These are phyloP conservation scores for Drosophila anomelani DNA, from an alignment of 2,888 invertebrate genomes.

Conservation along the genomic window DNA sequence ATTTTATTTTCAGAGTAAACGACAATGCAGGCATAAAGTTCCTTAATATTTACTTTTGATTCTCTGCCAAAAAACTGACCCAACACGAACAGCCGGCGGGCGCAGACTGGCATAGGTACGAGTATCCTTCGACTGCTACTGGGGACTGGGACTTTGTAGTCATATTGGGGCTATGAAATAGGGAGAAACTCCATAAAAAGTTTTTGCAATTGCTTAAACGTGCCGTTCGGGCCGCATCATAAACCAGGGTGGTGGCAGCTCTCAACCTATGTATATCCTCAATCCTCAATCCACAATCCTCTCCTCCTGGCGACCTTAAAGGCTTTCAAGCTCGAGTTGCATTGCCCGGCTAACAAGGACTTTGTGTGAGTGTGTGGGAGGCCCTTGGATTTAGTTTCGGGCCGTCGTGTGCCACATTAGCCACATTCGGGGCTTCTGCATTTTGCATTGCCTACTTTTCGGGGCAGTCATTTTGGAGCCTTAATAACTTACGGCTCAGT, in stretches of 20 bases:
- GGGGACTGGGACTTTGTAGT: slow-evolving; percentile 9
- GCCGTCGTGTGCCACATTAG: slow-evolving; percentile 34
- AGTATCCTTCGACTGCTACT: not conserved
- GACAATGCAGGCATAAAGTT: not conserved
- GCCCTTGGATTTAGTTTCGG: slow-evolving; percentile 15
- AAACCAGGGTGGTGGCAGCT: slow-evolving; percentile 16
- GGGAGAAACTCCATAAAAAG: slow-evolving; percentile 43
- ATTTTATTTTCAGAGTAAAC: not conserved
- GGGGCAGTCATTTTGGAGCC: slow-evolving; percentile 47
- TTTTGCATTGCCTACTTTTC: slow-evolving; percentile 48
- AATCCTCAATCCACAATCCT: not conserved
- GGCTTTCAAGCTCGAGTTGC: slow-evolving; percentile 38
- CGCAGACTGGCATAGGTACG: slow-evolving; percentile 1
- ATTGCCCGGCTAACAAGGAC: slow-evolving; percentile 1
- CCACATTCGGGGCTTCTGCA: slow-evolving; percentile 34
- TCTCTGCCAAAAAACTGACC: slow-evolving; percentile 22
- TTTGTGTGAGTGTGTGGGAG: not conserved
- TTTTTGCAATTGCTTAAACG: slow-evolving; percentile 76
- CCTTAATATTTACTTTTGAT: slow-evolving; percentile 7
- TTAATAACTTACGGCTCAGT: slow-evolving; percentile 61
- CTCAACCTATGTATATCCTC: not conserved
- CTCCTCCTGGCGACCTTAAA: slow-evolving; percentile 19
- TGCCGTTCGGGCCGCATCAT: slow-evolving; percentile 58
- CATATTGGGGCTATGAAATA: slow-evolving; percentile 27
- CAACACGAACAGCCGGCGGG: slow-evolving; percentile 6